Conservation (phyloP, 2,888 invertebrate species). For the Ecdyonurus torrentis region DNA sequence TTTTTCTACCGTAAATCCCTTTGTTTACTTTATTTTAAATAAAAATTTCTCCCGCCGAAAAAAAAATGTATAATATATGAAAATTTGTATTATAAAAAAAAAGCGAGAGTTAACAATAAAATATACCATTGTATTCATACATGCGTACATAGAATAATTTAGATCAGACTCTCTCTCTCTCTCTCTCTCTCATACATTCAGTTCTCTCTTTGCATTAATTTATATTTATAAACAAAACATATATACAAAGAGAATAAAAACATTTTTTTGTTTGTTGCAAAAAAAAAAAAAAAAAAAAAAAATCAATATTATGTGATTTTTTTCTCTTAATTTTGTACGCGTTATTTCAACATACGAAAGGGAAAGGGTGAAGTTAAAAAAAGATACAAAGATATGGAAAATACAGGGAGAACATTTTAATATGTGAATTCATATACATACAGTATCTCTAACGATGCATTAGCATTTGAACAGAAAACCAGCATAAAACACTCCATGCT, state of each 20-base stretch:
- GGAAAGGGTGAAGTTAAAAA: too few relatives aligned
- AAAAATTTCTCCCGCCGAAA: neutral
- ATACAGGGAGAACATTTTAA: neutral
- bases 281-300: too few relatives aligned
- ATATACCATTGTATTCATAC: neutral
- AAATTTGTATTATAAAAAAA: neutral
- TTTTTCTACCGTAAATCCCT: too few relatives aligned
- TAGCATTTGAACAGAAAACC: neutral
- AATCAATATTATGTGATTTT: neutral
- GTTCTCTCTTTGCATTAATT: neutral
- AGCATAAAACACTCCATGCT: too few relatives aligned
- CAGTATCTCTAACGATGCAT: neutral
- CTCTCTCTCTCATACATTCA: neutral
- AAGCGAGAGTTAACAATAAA: neutral
- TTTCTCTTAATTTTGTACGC: neutral
- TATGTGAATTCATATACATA: neutral
- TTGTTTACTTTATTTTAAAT: neutral
- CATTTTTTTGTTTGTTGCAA: neutral
- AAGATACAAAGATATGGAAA: neutral
- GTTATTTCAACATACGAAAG: neutral
- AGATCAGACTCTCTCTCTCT: too few relatives aligned
- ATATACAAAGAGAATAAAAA: neutral
- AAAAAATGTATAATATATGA: neutral
- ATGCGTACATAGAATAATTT: neutral
- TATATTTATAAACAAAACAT: neutral